These are phyloP conservation scores for Phenganax marumi DNA, from an alignment of 92 coral and sea anemone species.

Conservation along the genomic window DNA sequence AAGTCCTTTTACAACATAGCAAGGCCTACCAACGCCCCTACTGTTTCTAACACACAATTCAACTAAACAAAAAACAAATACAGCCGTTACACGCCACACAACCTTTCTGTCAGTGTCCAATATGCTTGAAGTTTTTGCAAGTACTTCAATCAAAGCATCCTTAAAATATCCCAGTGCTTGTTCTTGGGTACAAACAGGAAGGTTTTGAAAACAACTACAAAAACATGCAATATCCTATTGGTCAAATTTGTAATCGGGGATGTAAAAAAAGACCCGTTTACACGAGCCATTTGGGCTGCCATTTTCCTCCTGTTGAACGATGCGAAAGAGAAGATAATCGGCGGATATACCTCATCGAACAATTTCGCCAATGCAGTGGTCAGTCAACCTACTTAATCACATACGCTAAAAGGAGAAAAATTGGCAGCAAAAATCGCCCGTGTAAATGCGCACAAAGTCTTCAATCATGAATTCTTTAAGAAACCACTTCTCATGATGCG, in stretches of 20 bases:
- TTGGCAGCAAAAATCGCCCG: too few species aligned
- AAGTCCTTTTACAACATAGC: not conserved
- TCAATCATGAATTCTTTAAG: not conserved
- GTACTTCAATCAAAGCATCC: slow-evolving; percentile 21
- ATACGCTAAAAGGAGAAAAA: too few species aligned
- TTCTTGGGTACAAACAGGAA: slow-evolving; percentile 13
- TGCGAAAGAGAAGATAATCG: too few species aligned
- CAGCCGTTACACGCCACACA: not conserved
- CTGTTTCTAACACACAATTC: not conserved
- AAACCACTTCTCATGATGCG: too few species aligned
- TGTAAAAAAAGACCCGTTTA: too few species aligned
- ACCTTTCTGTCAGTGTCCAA: slow-evolving; percentile 1
- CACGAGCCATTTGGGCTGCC: too few species aligned
- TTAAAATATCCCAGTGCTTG: slow-evolving; percentile 16
- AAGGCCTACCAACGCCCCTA: not conserved
- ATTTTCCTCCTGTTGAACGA: too few species aligned
- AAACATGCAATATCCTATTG: too few species aligned
- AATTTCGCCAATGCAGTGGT: too few species aligned
- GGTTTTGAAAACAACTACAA: slow-evolving; percentile 52
- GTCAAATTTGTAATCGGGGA: too few species aligned
- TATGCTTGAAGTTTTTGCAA: not conserved
- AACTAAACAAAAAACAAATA: not conserved
- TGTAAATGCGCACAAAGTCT: not conserved
- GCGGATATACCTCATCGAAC: too few species aligned
- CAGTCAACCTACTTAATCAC: too few species aligned